Evolutionary conservation across 1,140 invertebrate species (phyloP).

Genomic region (Rhopalosiphum padi): DNA sequence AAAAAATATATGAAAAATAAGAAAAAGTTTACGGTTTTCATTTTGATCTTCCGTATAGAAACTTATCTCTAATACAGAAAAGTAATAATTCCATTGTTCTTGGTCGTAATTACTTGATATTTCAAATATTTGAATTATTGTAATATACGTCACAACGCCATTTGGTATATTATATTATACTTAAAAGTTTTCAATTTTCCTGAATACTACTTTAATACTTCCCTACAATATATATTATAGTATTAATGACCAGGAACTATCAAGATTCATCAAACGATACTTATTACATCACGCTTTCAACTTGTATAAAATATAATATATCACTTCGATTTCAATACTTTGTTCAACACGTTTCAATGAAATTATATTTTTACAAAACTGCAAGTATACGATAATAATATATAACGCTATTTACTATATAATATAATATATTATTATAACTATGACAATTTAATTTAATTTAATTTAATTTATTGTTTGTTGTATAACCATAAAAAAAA

Average conservation of each 20-base stretch:
- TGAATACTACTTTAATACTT: neutral
- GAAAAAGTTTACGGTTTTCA: neutral
- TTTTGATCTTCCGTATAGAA: neutral
- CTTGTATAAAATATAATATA: neutral
- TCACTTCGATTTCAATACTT: neutral
- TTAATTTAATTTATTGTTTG: neutral
- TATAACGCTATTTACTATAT: too few species aligned
- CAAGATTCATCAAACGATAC: too few species aligned
- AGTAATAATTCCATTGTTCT: neutral
- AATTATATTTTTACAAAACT: neutral
- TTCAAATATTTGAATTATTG: neutral
- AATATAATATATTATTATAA: too few species aligned
- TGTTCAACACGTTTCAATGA: neutral
- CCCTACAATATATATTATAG: neutral
- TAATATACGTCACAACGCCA: neutral
- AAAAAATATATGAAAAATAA: neutral
- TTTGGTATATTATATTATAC: neutral
- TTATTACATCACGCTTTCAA: neutral
- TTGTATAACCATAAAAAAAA: neutral
- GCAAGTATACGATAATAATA: neutral
- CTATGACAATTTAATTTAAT: neutral
- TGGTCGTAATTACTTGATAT: neutral
- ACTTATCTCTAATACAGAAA: neutral
- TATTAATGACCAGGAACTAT: neutral
- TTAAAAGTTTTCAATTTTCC: neutral